Base-by-base conservation (phyloP, 2,797 vertebrate species). In the Pteronotus mesoamericanus region DNA sequence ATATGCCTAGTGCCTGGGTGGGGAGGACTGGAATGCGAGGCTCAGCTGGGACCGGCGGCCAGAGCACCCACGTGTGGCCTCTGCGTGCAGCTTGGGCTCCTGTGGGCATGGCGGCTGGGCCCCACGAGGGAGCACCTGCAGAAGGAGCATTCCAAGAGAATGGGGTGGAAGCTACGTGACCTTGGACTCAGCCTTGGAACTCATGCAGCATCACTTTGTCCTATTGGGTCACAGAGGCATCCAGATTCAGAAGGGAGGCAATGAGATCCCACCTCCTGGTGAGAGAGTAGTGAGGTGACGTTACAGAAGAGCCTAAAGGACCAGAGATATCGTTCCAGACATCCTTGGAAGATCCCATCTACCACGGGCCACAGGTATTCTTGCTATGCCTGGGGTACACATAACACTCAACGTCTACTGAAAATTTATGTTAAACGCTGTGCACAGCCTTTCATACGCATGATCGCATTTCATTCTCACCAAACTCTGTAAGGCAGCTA, bases 351-450 rank as follows among this genome's bases (percentile, higher is more conserved):
- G 88, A 53, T 4, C 6, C 61, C 9, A 1, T 34, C 4, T 7
- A 16, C n/a, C 21, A 14, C 15, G 24, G 24, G 61, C 34, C 6
- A 14, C 68, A 42, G 42, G 34, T 0, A 7, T 22, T 6, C 16
- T 18, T 22, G 1, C n/a, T 19, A 5, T 2, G 0, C 39, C 8
- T 1, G 14, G 18, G 9, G 39, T 9, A 34, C 44, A 24, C 16
- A 2, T 1, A n/a, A 6, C 7, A 9, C 11, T 3, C 51, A 37
- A 0, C 7, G 16, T 42, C 44, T 32, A 5, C 22, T 1, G 44
- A 64, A 77, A 48, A 37, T 16, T n/a, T 22, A 10, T 1, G 3
- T 4, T 51, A 3, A 4, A 15, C 8, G 1, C 19, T 15, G 12
- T 6, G n/a, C 64, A 16, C n/a, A 34, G 59, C 14, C 9, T 12